These are phyloP conservation scores for Antheraea assamensis DNA, from an alignment of 2,888 invertebrate genomes.

Conservation along the genomic window DNA sequence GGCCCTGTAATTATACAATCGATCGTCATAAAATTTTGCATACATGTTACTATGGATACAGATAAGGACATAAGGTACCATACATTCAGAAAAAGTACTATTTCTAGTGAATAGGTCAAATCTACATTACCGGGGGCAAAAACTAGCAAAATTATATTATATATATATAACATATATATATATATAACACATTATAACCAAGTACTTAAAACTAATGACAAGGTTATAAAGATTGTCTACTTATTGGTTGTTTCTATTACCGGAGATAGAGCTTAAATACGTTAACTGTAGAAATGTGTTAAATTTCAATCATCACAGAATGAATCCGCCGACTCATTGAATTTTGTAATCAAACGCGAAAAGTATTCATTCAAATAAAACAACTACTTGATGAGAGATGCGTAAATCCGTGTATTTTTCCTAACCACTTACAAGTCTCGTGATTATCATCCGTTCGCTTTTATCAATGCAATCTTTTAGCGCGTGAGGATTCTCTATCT, in stretches of 20 bases:
- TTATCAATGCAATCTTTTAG: constrained; percentile 21
- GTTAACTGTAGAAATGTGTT: background rate
- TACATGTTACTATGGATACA: no score
- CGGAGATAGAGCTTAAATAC: background rate
- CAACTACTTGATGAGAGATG: background rate
- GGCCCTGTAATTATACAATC: no score
- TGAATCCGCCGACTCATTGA: background rate
- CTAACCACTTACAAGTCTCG: constrained; percentile 30
- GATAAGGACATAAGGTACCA: no score
- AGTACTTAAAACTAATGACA: no score
- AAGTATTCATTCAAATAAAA: background rate
- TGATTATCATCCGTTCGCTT: constrained; percentile 30
- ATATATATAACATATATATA: no score
- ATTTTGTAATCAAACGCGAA: background rate
- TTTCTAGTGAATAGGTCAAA: no score
- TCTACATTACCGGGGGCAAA: no score
- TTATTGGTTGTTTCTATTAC: background rate
- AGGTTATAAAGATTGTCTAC: background rate
- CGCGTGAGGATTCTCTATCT: constrained; percentile 29
- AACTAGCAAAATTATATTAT: no score
- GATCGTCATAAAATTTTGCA: no score
- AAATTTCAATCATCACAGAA: background rate
- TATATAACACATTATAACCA: no score
- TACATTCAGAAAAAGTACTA: no score
- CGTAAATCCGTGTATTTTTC: constrained; percentile 29